phyloP scores from a whole-genome alignment of 1,140 invertebrate genomes.

The Drosophila lini region DNA sequence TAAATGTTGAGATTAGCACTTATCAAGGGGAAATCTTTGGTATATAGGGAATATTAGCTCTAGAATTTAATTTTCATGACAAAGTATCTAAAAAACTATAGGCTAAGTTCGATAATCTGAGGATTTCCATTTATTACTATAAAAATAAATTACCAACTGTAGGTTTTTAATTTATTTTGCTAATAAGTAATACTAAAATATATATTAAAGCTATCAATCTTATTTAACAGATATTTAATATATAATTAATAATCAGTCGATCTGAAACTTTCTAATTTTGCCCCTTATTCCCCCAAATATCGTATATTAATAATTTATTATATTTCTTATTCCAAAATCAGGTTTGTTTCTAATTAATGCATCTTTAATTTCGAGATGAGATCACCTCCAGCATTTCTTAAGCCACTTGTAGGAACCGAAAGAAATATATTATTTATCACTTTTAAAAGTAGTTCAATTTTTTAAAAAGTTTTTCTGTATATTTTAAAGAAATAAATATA shows the following conservation, averaged over 20 bases:
- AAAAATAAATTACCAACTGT: background rate
- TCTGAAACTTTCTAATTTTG: slow-evolving; percentile 6
- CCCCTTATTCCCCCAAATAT: background rate
- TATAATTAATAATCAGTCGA: background rate
- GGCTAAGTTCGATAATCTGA: background rate
- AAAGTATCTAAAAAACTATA: background rate
- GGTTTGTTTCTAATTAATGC: slow-evolving; percentile 26
- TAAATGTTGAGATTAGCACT: background rate
- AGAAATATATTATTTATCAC: background rate
- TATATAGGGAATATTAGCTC: background rate
- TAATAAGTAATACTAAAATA: background rate
- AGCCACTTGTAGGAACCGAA: background rate
- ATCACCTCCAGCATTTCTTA: slow-evolving; percentile 9
- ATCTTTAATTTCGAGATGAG: slow-evolving; percentile 10
- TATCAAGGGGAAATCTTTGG: background rate
- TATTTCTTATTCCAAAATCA: slow-evolving; percentile 17
- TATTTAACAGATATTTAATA: background rate
- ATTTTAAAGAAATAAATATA: background rate
- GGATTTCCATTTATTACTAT: background rate
- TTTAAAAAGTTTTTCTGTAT: background rate
- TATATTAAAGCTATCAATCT: background rate
- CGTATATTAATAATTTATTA: background rate
- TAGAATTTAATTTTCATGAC: background rate
- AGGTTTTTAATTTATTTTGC: background rate
- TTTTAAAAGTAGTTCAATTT: background rate